A percentile compares a stretch with the other conserved stretches of the same genome.
Evolutionary conservation across 2,113 vertebrate genomes (phyloP).

Genomic region (Chaetops frenatus): DNA sequence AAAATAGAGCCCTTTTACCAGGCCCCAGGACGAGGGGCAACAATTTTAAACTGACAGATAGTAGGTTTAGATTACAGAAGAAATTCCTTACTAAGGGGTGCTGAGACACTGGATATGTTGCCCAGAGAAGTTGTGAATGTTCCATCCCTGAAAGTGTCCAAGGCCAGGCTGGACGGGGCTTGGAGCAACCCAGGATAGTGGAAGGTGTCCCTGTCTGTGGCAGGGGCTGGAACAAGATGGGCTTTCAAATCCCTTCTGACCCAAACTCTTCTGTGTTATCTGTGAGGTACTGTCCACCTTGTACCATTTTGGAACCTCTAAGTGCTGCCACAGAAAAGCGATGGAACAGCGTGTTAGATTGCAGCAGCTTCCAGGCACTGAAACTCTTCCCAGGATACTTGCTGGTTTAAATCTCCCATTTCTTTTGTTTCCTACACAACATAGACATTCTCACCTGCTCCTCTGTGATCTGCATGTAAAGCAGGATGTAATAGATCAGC

Average conservation of each 20-base stretch:
- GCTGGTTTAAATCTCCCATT: neutral
- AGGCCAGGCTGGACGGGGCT: neutral
- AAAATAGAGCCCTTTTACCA: neutral
- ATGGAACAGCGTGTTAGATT: neutral
- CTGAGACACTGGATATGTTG: neutral
- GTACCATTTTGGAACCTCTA: neutral
- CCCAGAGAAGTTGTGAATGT: neutral
- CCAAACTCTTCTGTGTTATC: neutral
- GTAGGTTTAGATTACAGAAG: neutral
- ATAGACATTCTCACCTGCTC: slow-evolving; percentile 75
- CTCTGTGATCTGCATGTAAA: slow-evolving; percentile 99
- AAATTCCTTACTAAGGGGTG: neutral
- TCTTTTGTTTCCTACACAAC: neutral
- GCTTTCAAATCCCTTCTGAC: neutral
- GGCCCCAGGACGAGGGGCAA: neutral
- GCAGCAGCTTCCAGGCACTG: neutral
- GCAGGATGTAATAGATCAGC: slow-evolving; percentile 94
- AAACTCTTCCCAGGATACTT: neutral
- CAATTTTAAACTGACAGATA: neutral
- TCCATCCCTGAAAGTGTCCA: neutral
- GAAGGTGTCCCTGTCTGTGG: neutral
- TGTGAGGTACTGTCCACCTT: neutral
- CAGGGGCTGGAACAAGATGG: neutral
- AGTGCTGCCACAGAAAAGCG: neutral
- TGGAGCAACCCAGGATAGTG: neutral